Conservation (phyloP, 2,113 vertebrate genomes). For the Alethe castanea region DNA sequence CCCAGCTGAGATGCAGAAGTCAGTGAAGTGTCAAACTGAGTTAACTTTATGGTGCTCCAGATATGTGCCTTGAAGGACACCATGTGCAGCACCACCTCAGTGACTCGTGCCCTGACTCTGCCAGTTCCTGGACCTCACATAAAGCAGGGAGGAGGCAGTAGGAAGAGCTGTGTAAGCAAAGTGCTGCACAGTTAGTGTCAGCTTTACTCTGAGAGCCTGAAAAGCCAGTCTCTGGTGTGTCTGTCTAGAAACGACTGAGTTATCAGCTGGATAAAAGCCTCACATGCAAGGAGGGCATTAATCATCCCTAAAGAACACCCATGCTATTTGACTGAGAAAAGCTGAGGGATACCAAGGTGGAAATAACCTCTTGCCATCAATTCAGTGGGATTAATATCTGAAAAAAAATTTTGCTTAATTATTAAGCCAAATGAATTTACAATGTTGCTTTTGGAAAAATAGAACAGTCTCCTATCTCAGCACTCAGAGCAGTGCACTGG, state of each 20-base stretch:
- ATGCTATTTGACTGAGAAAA: background rate
- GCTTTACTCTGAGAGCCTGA: background rate
- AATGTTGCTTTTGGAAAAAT: background rate
- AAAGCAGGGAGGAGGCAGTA: background rate
- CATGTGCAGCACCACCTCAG: background rate
- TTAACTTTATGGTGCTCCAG: background rate
- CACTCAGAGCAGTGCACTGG: background rate
- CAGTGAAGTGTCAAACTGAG: background rate
- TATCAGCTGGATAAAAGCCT: background rate
- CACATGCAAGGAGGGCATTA: background rate
- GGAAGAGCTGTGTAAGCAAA: background rate
- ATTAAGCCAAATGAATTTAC: background rate
- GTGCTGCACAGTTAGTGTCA: background rate
- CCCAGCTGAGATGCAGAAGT: background rate
- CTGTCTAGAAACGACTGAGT: background rate
- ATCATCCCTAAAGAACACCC: background rate
- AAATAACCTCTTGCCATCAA: background rate
- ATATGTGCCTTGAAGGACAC: accelerated
- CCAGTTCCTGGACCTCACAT: background rate
- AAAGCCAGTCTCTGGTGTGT: background rate
- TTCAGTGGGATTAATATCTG: background rate
- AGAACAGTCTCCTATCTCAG: background rate
- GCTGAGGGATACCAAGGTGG: background rate
- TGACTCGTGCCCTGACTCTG: accelerated
- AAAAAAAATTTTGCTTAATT: background rate